Conservation (phyloP, 2,797 vertebrate species). For the Eulemur albifrons region DNA sequence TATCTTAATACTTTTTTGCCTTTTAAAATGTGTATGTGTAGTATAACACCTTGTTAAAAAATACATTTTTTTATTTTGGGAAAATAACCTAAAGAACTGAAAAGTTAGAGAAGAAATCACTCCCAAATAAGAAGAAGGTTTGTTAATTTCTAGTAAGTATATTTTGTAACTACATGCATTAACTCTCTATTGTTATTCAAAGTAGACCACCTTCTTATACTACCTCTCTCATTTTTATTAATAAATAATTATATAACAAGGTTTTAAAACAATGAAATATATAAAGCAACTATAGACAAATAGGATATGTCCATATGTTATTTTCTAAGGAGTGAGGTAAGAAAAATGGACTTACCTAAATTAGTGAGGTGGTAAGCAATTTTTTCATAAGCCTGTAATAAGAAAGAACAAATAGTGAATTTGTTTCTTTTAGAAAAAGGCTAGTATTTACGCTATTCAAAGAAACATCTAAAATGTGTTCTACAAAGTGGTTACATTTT, state of each 20-base stretch:
- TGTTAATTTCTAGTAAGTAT: background rate
- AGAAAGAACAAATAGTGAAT: conserved; percentile 16
- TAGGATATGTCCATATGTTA: background rate
- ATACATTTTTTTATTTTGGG: no score
- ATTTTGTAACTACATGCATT: background rate
- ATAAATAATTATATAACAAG: background rate
- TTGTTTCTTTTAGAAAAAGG: background rate
- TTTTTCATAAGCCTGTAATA: conserved; percentile 96
- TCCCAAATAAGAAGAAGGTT: background rate
- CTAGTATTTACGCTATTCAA: background rate
- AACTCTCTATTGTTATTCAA: background rate
- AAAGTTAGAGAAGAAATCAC: background rate
- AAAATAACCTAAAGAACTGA: background rate
- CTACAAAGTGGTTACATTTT: background rate
- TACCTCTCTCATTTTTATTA: background rate
- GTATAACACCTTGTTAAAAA: background rate
- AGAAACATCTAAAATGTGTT: background rate
- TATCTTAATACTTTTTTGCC: background rate
- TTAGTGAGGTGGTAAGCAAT: conserved; percentile 97
- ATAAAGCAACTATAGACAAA: background rate
- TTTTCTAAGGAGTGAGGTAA: background rate
- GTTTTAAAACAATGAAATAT: background rate
- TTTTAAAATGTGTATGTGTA: background rate
- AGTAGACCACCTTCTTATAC: background rate
- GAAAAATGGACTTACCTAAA: conserved; percentile 89